These are phyloP conservation scores for Crypturellus tataupa DNA, from an alignment of 2,797 vertebrate genomes.

Conservation along the genomic window DNA sequence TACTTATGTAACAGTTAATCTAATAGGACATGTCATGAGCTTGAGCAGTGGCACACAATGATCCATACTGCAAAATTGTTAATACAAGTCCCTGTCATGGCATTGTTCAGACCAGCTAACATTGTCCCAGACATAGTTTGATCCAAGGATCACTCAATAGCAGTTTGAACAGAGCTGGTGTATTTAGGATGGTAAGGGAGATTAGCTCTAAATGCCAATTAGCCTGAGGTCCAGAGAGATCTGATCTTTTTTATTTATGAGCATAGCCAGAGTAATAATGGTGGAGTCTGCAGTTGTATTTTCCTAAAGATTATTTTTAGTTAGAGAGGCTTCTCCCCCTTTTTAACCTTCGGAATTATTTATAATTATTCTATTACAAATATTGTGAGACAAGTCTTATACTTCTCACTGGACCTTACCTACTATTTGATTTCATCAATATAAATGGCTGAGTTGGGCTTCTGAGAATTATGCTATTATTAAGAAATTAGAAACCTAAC, in stretches of 20 bases:
- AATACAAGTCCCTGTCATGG: not conserved
- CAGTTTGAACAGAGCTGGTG: not conserved
- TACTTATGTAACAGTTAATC: not conserved
- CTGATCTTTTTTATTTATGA: conserved; percentile 2
- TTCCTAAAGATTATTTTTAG: not conserved
- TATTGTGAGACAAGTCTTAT: not conserved
- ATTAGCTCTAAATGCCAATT: not conserved
- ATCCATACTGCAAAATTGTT: not conserved
- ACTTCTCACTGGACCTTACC: not conserved
- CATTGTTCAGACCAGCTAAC: not conserved
- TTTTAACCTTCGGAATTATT: not conserved
- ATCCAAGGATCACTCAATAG: not conserved
- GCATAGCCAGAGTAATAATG: not conserved
- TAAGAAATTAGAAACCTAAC: not conserved
- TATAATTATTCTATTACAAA: not conserved
- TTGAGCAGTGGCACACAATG: not conserved
- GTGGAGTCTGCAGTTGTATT: not conserved
- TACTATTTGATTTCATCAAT: not conserved
- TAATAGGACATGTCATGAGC: not conserved
- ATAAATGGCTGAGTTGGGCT: not conserved
- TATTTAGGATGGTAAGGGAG: not conserved
- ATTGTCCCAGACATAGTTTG: not conserved
- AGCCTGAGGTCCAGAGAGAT: not conserved
- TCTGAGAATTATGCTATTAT: not conserved
- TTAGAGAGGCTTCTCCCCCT: not conserved